Evolutionary conservation across 2,797 vertebrate species (phyloP).

Genomic region (Urosaurus nigricauda): DNA sequence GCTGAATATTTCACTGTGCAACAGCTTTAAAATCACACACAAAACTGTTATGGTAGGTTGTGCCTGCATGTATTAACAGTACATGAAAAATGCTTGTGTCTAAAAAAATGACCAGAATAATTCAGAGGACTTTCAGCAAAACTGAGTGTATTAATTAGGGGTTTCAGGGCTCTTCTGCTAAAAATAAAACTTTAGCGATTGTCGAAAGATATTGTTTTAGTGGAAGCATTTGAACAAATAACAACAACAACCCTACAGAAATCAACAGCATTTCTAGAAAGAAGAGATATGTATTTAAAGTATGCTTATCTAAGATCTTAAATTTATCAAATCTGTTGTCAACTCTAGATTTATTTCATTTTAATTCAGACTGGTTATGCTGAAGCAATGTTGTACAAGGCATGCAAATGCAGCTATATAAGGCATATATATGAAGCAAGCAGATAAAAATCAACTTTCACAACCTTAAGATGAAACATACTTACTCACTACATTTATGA

Average conservation of each 20-base stretch:
- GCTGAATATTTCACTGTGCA: too few relatives aligned
- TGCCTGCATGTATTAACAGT: not conserved
- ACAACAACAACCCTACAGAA: too few relatives aligned
- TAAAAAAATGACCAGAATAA: not conserved
- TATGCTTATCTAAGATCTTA: not conserved
- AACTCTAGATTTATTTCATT: not conserved
- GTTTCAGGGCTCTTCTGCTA: not conserved
- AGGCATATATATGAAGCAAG: conserved; percentile 9
- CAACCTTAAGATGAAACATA: conserved; percentile 58
- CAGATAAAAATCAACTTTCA: conserved; percentile 15
- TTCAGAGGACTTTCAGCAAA: not conserved
- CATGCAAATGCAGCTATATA: not conserved
- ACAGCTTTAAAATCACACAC: too few relatives aligned
- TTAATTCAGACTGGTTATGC: not conserved
- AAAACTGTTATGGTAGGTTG: too few relatives aligned
- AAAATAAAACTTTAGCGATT: not conserved
- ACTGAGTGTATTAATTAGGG: not conserved
- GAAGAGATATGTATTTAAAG: not conserved
- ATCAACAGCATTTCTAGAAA: not conserved
- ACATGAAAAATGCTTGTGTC: not conserved
- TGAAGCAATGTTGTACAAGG: not conserved
- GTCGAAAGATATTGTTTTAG: too few relatives aligned
- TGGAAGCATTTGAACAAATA: not conserved
- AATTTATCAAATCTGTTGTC: not conserved
- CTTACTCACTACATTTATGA: conserved; percentile 89